A percentile compares a stretch with the other conserved stretches of the same genome.
Evolutionary conservation across 2,113 vertebrate species (phyloP).

Genomic region (Podiceps cristatus): DNA sequence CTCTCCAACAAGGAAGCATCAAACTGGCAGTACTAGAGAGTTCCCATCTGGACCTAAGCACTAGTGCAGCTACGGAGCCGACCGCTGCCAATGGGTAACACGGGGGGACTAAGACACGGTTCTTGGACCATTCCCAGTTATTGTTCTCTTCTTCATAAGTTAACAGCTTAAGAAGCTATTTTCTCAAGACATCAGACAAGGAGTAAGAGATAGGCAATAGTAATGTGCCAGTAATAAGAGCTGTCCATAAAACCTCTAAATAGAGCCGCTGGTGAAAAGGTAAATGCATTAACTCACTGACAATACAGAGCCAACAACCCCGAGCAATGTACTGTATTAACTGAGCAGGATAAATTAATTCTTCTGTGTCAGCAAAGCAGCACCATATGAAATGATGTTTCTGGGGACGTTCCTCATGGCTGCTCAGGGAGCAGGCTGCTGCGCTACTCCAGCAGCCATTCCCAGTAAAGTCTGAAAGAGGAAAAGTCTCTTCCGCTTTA

Average conservation of each 20-base stretch:
- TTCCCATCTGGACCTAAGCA: background rate
- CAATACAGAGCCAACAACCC: background rate
- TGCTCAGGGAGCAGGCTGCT: background rate
- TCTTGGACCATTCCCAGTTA: background rate
- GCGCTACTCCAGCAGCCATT: background rate
- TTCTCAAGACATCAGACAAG: background rate
- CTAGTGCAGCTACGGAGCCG: no score
- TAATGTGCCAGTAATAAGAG: background rate
- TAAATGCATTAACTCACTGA: background rate
- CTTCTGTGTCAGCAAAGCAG: background rate
- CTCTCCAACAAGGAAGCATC: background rate
- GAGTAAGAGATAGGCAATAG: accelerated
- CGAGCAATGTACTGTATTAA: background rate
- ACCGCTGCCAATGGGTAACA: background rate
- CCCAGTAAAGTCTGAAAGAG: background rate
- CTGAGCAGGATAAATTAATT: background rate
- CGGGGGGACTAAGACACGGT: accelerated
- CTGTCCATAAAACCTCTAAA: background rate
- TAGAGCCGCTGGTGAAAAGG: background rate
- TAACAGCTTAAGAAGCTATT: background rate
- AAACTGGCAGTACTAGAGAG: background rate
- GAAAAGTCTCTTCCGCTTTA: background rate
- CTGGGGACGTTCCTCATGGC: background rate
- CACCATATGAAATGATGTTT: background rate
- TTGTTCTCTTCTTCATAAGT: background rate